Conservation (phyloP, 2,113 vertebrate species). For the Cromileptes altivelis region DNA sequence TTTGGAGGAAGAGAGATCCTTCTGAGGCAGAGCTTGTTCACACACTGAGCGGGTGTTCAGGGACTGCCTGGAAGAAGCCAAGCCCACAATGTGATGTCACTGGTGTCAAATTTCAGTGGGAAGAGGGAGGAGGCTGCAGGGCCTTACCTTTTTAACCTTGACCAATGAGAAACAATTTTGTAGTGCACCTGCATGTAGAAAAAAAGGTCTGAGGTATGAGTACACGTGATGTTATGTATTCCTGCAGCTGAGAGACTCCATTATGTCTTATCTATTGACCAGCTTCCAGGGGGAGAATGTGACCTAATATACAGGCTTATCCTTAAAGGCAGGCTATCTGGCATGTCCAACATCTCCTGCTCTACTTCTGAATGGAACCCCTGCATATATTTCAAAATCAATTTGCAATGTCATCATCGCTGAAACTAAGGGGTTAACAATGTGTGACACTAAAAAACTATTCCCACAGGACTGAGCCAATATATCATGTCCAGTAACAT, state of each 20-base stretch:
- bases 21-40: conserved; percentile 80
- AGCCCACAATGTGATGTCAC: conserved; percentile 83
- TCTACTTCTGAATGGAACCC: conserved; percentile 20
- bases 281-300: conserved; percentile 30
- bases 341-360: not conserved
- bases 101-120: conserved; percentile 78
- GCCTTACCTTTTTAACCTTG: conserved; percentile 74
- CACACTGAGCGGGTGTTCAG: conserved; percentile 76
- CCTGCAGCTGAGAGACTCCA: conserved; percentile 20
- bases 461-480: conserved; percentile 34
- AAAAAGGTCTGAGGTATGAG: not conserved
- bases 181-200: conserved; percentile 57
- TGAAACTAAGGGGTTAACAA: conserved; percentile 40
- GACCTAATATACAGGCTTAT: conserved; percentile 23
- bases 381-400: conserved; percentile 16
- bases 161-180: conserved; percentile 66
- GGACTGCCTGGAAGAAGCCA: conserved; percentile 75
- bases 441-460: conserved; percentile 59
- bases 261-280: conserved; percentile 48
- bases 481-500: conserved; percentile 18
- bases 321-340: not conserved
- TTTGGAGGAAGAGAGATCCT: conserved; percentile 72
- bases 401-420: conserved; percentile 11
- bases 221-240: conserved; percentile 63
- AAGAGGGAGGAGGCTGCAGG: conserved; percentile 56